Evolutionary conservation across 2,797 vertebrate species (phyloP), one percentile per base, ranked within the genome.

Genomic region (Aulostomus chinensis): DNA sequence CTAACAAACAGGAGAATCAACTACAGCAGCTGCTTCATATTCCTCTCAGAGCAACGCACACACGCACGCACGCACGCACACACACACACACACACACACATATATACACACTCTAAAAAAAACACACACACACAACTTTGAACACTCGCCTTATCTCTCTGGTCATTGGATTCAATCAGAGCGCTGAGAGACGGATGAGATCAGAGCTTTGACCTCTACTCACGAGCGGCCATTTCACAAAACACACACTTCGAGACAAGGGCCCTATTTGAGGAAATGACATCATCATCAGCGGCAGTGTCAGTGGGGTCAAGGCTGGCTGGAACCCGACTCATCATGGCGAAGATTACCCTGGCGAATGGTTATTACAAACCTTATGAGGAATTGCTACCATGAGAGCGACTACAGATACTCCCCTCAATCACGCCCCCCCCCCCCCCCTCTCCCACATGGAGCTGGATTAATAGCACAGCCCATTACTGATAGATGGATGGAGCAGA

Each of bases 191-290:
- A 84, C 63, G 18, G 78, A 87, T 87, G 81, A 84, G 78, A 70
- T 86, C 81, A 70, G 64, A 68, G 79, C 66, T 78, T 67, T 88
- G 86, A 87, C 86, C 87, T 85, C 80, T 69, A 75, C 79, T 80
- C 60, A 70, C 64, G 73, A 83, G 72, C 63, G 73, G 73, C 60
- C 73, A 52, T 62, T 71, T 73, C 49, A 54, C 40, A 32, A 61
- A 55, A 58, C 37, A 26, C 40, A 48, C 65, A 43, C 46, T 56
- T 42, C 20, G 43, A 81, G 80, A 83, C 74, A 72, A 65, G 57
- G 46, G 49, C 32, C 41, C 76, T 74, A 81, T 86, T 73, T 73
- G 76, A 84, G 81, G 59, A 78, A 80, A 82, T 89, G 77, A 88
- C 85, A 86, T 87, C 85, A 86, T 83, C 79, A 86, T 78, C 78